These are phyloP conservation scores for Trichoplax adhaerens DNA, from an alignment of 37 sponge, comb jelly and placozoan genomes.

Conservation along the genomic window DNA sequence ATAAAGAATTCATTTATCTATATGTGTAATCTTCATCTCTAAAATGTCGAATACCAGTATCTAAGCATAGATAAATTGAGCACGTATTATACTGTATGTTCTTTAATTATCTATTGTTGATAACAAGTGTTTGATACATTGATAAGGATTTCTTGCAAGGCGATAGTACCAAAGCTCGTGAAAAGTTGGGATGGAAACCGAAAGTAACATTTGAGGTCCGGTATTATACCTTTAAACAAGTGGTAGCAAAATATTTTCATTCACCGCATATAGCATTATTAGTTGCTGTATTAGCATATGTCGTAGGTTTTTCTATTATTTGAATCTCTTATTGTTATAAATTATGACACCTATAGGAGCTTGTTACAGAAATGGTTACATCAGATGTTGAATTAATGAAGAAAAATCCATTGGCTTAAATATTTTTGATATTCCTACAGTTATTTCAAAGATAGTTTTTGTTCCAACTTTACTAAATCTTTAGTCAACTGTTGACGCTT, in stretches of 20 bases:
- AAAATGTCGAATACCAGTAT: too few relatives aligned
- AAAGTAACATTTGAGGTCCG: slow-evolving; percentile 35
- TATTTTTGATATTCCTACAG: background rate
- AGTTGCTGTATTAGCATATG: background rate
- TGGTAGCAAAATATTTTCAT: too few relatives aligned
- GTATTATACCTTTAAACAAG: background rate
- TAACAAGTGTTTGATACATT: too few relatives aligned
- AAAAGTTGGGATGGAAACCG: slow-evolving; percentile 47
- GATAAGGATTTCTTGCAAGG: slow-evolving; percentile 55
- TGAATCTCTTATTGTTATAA: background rate
- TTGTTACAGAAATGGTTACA: slow-evolving; percentile 70
- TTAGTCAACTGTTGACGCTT: too few relatives aligned
- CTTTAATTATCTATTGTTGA: too few relatives aligned
- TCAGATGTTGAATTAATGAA: slow-evolving; percentile 47
- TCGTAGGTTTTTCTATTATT: background rate
- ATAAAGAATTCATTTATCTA: background rate
- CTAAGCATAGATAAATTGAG: too few relatives aligned
- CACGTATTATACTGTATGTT: too few relatives aligned
- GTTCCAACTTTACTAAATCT: too few relatives aligned
- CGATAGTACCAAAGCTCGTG: slow-evolving; percentile 53
- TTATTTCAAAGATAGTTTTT: too few relatives aligned
- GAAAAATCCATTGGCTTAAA: slow-evolving; percentile 48
- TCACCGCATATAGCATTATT: too few relatives aligned
- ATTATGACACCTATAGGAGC: slow-evolving; percentile 25
- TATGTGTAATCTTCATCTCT: background rate